Conservation (phyloP, 2,888 invertebrate genomes). For the Parthenolecanium corni region DNA sequence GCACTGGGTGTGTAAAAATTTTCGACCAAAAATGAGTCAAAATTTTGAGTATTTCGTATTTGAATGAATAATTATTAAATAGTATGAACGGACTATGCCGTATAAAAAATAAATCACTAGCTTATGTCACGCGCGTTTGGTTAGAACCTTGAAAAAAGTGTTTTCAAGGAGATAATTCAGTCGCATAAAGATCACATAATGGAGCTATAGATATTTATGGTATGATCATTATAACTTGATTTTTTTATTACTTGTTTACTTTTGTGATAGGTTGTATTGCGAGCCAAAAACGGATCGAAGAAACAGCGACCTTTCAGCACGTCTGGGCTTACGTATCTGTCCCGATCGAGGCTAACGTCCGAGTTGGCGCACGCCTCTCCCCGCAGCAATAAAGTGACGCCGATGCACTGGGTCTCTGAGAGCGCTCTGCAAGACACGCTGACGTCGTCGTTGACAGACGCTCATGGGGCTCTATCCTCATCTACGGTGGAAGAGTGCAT, state of each 20-base stretch:
- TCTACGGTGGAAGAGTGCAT: conserved; percentile 44
- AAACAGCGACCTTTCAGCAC: conserved; percentile 69
- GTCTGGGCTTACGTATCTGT: conserved; percentile 62
- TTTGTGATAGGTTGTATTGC: conserved; percentile 20
- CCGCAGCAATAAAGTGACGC: conserved; percentile 37
- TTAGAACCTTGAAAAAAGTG: too few relatives aligned
- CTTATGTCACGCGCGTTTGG: too few relatives aligned
- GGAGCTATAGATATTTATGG: too few relatives aligned
- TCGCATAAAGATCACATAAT: too few relatives aligned
- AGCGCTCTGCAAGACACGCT: conserved; percentile 61
- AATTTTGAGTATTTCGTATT: too few relatives aligned
- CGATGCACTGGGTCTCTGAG: conserved; percentile 64
- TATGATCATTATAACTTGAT: not conserved
- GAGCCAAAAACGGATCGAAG: conserved; percentile 25
- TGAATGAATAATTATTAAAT: too few relatives aligned
- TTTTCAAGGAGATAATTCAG: too few relatives aligned
- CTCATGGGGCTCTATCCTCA: conserved; percentile 39
- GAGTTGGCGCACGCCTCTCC: too few relatives aligned
- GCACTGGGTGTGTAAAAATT: too few relatives aligned
- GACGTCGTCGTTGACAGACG: conserved; percentile 28
- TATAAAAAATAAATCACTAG: too few relatives aligned
- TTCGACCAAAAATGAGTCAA: too few relatives aligned
- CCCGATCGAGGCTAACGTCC: not conserved
- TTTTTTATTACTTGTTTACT: not conserved
- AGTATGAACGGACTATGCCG: too few relatives aligned